Conservation (phyloP, 2,113 vertebrate genomes). For the Sinocyclocheilus anshuiensis region DNA sequence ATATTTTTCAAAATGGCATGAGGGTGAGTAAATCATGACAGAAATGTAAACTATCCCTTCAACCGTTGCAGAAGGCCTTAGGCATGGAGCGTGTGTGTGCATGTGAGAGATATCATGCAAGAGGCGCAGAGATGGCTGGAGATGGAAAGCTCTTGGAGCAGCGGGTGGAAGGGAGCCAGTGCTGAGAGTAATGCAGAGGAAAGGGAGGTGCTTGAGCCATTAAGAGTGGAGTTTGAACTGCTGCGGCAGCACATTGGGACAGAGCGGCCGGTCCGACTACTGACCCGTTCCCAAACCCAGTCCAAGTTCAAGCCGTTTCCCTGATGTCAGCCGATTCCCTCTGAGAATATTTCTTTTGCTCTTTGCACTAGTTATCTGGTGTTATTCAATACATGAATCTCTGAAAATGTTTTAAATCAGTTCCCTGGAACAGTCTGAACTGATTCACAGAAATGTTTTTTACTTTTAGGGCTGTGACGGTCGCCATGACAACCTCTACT, state of each 20-base stretch:
- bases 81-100: not conserved
- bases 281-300: not conserved
- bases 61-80: not conserved
- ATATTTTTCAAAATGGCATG: not conserved
- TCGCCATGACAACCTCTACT: too few relatives aligned
- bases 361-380: not conserved
- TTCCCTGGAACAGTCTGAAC: not conserved
- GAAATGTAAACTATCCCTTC: not conserved
- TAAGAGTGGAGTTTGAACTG: conserved; percentile 1
- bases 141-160: conserved; percentile 1
- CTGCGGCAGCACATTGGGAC: not conserved
- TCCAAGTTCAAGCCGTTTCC: not conserved
- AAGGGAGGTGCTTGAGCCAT: not conserved
- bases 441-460: not conserved
- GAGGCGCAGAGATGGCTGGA: not conserved
- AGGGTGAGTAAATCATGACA: not conserved
- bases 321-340: not conserved
- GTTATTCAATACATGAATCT: not conserved
- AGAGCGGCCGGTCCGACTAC: not conserved
- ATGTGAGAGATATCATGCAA: not conserved
- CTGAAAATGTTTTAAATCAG: not conserved
- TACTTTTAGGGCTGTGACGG: too few relatives aligned
- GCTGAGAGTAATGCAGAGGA: not conserved
- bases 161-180: not conserved
- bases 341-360: not conserved